These are phyloP conservation scores for Pecten maximus DNA, from an alignment of 2,888 invertebrate species.

Conservation along the genomic window DNA sequence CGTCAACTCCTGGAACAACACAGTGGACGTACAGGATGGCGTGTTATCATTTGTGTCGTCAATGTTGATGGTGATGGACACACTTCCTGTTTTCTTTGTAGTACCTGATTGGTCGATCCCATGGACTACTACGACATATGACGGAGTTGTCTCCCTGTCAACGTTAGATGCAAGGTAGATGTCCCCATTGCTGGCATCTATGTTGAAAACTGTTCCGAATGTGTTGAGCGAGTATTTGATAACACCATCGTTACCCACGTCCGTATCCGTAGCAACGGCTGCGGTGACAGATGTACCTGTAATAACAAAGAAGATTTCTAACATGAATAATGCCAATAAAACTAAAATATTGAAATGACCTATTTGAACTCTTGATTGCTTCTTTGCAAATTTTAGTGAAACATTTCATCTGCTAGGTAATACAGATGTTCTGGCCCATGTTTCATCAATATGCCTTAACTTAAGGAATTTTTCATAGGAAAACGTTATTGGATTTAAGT, in stretches of 20 bases:
- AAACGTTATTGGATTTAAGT: too few relatives aligned
- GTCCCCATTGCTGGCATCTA: conserved; percentile 58
- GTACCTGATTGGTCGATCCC: conserved; percentile 60
- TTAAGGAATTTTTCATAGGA: too few relatives aligned
- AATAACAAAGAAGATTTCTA: conserved; percentile 1
- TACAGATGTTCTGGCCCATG: too few relatives aligned
- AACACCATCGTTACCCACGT: conserved; percentile 63
- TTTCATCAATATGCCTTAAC: too few relatives aligned
- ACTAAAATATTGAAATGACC: too few relatives aligned
- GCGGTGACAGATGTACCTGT: conserved; percentile 60
- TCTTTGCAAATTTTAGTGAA: too few relatives aligned
- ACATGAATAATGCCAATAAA: too few relatives aligned
- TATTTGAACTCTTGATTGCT: too few relatives aligned
- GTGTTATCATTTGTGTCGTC: conserved; percentile 63
- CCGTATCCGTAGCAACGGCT: conserved; percentile 64
- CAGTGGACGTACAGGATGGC: conserved; percentile 57
- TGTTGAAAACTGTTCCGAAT: conserved; percentile 51
- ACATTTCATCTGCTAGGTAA: too few relatives aligned
- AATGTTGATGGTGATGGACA: conserved; percentile 54
- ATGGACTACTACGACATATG: conserved; percentile 54
- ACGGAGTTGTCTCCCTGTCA: conserved; percentile 59
- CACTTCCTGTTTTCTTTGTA: conserved; percentile 47
- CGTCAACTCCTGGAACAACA: conserved; percentile 45
- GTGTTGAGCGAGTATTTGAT: conserved; percentile 56
- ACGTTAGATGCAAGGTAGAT: conserved; percentile 51